Conservation (phyloP, 1,140 invertebrate species). For the Sitobion miscanthi region DNA sequence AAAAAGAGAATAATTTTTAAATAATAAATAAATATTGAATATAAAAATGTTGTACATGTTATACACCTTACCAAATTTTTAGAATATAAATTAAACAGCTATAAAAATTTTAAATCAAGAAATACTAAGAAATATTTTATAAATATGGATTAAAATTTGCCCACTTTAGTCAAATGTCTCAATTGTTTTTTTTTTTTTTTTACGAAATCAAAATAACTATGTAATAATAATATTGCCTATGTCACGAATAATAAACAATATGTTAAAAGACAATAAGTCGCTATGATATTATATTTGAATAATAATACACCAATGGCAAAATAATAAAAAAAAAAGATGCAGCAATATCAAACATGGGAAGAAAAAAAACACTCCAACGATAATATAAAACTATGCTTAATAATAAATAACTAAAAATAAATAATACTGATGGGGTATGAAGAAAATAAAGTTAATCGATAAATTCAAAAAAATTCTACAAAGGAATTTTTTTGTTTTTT, state of each 20-base stretch:
- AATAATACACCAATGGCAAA: neutral
- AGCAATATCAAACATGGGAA: neutral
- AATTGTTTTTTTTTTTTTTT: neutral
- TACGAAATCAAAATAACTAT: neutral
- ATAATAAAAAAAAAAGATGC: neutral
- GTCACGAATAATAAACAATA: neutral
- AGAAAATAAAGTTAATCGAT: neutral
- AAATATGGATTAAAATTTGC: neutral
- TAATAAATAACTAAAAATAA: slow-evolving; percentile 26
- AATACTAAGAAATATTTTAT: neutral
- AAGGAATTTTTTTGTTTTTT: neutral
- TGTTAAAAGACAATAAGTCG: neutral
- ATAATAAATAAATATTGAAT: neutral
- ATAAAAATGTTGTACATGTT: neutral
- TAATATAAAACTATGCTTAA: slow-evolving; percentile 10
- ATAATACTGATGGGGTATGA: slow-evolving; percentile 17
- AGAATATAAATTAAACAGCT: neutral
- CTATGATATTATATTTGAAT: neutral
- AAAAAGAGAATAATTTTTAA: neutral
- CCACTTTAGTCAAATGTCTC: neutral
- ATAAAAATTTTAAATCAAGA: neutral
- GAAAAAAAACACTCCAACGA: neutral
- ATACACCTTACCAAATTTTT: neutral
- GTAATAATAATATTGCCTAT: neutral
- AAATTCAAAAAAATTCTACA: neutral